phyloP scores from a whole-genome alignment of 2,888 invertebrate genomes.

The Dione vanillae region DNA sequence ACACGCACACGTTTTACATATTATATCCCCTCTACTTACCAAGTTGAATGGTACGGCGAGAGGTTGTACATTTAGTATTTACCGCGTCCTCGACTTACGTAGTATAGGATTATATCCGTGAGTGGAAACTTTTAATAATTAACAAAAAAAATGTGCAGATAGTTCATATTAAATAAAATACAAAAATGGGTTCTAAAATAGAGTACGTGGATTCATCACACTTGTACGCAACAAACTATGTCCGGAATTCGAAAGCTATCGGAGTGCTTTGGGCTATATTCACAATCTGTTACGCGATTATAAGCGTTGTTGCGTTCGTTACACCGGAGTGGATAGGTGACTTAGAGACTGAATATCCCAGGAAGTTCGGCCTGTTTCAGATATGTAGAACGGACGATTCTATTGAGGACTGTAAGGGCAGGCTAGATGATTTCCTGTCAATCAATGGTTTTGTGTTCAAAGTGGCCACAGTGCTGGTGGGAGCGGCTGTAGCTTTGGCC shows the following conservation, averaged over 20 bases:
- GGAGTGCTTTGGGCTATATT: constrained; percentile 99
- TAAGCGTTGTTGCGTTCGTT: constrained; percentile 96
- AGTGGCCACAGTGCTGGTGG: constrained; percentile 95
- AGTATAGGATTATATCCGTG: constrained; percentile 41
- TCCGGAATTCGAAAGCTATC: constrained; percentile 96
- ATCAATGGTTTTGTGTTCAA: constrained; percentile 93
- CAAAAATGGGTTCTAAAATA: constrained; percentile 93
- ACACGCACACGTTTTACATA: constrained; percentile 34
- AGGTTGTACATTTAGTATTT: constrained; percentile 65
- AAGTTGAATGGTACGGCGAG: constrained; percentile 72
- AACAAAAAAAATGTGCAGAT: constrained; percentile 57
- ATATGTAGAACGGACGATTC: constrained; percentile 91
- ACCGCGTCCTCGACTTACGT: constrained; percentile 67
- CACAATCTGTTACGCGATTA: constrained; percentile 98
- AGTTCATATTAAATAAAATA: constrained; percentile 50
- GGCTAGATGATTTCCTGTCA: constrained; percentile 91
- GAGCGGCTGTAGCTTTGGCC: constrained; percentile 92
- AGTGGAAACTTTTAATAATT: constrained; percentile 47
- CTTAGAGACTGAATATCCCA: constrained; percentile 92
- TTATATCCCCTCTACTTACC: constrained; percentile 70
- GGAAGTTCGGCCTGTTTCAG: constrained; percentile 96
- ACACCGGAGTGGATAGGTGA: constrained; percentile 97
- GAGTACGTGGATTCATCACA: constrained; percentile 96
- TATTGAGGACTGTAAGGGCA: constrained; percentile 92
- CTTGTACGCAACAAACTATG: constrained; percentile 95